A percentile compares a stretch with the other conserved stretches of the same genome.
Conservation (phyloP, 2,797 vertebrate genomes). For the Lates japonicus region DNA sequence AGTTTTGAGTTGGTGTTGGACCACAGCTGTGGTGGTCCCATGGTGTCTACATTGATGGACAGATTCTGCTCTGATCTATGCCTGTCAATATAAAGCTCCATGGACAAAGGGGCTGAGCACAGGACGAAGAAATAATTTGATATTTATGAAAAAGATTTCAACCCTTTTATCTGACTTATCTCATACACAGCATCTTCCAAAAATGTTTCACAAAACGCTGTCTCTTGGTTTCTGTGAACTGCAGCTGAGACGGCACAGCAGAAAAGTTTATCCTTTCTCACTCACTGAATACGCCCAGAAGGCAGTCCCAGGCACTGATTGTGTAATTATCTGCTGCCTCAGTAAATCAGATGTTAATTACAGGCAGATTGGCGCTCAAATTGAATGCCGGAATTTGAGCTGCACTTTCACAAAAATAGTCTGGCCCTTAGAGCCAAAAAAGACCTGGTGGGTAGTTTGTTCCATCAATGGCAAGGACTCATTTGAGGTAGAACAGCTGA, state of each 20-base stretch:
- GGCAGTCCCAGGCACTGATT: constrained; percentile 54
- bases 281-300: constrained; percentile 25
- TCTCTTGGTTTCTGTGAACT: constrained; percentile 8
- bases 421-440: constrained; percentile 16
- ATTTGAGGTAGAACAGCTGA: constrained; percentile 14
- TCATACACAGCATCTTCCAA: neutral
- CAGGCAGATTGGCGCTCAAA: constrained; percentile 52
- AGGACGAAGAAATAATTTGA: neutral
- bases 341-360: constrained; percentile 68
- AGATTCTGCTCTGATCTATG: neutral
- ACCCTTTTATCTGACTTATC: constrained; percentile 13
- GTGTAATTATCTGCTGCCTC: constrained; percentile 63
- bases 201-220: constrained; percentile 20
- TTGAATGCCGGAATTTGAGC: constrained; percentile 59
- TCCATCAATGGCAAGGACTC: constrained; percentile 3
- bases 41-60: constrained; percentile 15
- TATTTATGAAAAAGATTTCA: constrained; percentile 3
- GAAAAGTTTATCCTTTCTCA: constrained; percentile 25
- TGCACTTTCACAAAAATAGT: constrained; percentile 49
- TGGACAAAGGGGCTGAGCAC: neutral
- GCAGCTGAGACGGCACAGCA: neutral
- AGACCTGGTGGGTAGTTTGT: constrained; percentile 16
- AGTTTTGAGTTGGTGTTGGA: constrained; percentile 42
- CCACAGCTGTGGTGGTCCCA: constrained; percentile 42
- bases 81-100: constrained; percentile 2